Evolutionary conservation across 2,113 vertebrate genomes (phyloP).

Genomic region (Syngnathus typhle): DNA sequence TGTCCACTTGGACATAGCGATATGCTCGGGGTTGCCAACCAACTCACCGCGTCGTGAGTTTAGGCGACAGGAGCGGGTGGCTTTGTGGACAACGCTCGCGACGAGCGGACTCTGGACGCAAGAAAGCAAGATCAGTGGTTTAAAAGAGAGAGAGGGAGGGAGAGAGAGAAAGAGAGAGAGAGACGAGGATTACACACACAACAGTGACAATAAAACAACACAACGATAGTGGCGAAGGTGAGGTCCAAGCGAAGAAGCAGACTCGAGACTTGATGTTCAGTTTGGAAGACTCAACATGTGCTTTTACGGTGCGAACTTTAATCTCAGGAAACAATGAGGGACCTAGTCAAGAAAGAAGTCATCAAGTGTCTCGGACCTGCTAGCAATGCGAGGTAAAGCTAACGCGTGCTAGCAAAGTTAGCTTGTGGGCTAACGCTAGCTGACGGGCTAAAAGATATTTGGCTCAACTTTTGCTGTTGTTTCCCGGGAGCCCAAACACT

Average conservation of each 20-base stretch:
- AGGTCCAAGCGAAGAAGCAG: constrained; percentile 34
- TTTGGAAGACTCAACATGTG: constrained; percentile 11
- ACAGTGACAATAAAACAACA: constrained; percentile 78
- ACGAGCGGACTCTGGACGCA: constrained; percentile 58
- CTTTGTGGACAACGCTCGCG: constrained; percentile 27
- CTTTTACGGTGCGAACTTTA: constrained; percentile 51
- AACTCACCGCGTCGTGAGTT: constrained; percentile 11
- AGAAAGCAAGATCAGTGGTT: constrained; percentile 67
- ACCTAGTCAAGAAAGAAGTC: constrained; percentile 63
- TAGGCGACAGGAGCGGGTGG: constrained; percentile 22
- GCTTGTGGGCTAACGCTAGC: constrained; percentile 58
- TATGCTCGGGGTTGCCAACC: constrained; percentile 14
- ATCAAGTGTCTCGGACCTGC: constrained; percentile 60
- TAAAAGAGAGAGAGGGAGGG: constrained; percentile 20
- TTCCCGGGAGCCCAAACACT: constrained; percentile 50
- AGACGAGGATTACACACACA: constrained; percentile 62
- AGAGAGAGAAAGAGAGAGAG: constrained; percentile 31
- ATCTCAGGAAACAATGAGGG: constrained; percentile 73
- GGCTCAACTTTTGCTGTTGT: constrained; percentile 64
- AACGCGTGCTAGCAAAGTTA: constrained; percentile 58
- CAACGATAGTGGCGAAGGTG: constrained; percentile 62
- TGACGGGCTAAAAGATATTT: constrained; percentile 48
- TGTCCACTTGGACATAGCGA: constrained; percentile 21
- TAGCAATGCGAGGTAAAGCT: constrained; percentile 43
- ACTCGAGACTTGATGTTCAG: constrained; percentile 5